Conservation (phyloP, 2,113 vertebrate genomes). For the Phrynosoma platyrhinos region DNA sequence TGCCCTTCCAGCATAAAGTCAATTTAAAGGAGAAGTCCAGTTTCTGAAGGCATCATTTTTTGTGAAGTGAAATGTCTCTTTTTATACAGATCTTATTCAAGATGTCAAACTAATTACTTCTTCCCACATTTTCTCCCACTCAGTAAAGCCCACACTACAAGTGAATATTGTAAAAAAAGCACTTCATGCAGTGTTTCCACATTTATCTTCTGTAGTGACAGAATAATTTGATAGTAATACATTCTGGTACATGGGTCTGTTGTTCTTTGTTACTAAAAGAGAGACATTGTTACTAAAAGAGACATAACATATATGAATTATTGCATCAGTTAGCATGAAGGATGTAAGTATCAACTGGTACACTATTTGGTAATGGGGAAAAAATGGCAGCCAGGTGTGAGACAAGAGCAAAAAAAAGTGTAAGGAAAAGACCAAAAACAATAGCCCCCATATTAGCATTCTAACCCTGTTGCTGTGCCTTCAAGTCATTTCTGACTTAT, state of each 20-base stretch:
- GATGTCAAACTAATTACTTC: background rate
- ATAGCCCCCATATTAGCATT: no score
- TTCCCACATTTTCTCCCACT: background rate
- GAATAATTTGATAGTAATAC: background rate
- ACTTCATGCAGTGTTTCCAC: background rate
- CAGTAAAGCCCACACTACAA: background rate
- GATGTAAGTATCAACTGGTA: background rate
- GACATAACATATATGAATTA: background rate
- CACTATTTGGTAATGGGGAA: background rate
- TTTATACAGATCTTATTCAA: background rate
- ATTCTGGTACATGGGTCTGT: background rate
- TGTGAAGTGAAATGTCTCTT: background rate
- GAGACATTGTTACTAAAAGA: background rate
- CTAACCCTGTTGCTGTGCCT: no score
- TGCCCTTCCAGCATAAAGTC: background rate
- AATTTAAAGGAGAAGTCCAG: slow-evolving; percentile 28
- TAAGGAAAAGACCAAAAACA: no score
- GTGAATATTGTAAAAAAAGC: background rate
- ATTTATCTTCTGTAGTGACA: background rate
- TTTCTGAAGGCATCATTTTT: slow-evolving; percentile 24
- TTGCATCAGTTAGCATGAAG: background rate
- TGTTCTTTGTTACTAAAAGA: no score
- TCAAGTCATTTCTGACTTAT: no score
- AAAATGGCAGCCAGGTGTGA: no score
- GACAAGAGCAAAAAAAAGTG: no score